Evolutionary conservation across 2,797 vertebrate species (phyloP).

Genomic region (Lacerta bilineata): DNA sequence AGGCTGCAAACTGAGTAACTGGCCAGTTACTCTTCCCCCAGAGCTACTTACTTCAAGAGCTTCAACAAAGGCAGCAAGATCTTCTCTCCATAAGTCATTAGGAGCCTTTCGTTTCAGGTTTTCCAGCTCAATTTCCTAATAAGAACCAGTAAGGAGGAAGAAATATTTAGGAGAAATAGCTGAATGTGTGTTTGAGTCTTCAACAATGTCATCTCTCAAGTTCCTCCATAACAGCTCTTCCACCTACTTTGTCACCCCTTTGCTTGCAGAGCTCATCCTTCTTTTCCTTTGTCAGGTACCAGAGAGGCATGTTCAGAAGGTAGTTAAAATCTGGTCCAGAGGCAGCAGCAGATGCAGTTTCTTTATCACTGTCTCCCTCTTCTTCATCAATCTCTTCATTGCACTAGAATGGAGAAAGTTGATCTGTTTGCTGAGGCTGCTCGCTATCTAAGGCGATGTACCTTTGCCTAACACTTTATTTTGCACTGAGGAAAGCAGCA

Average conservation of each 20-base stretch:
- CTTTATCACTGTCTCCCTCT: conserved; percentile 74
- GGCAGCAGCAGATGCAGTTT: conserved; percentile 68
- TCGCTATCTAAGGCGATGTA: background rate
- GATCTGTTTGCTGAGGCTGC: background rate
- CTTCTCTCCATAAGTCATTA: conserved; percentile 91
- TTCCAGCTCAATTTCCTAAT: conserved; percentile 86
- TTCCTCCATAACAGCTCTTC: background rate
- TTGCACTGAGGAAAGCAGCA: background rate
- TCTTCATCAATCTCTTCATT: conserved; percentile 75
- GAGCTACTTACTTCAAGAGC: conserved; percentile 85
- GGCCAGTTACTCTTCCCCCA: background rate
- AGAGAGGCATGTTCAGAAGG: conserved; percentile 97
- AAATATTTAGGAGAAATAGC: conserved; percentile 11
- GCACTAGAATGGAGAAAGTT: conserved; percentile 60
- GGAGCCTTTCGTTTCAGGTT: conserved; percentile 86
- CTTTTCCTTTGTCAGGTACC: conserved; percentile 97
- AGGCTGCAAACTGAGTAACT: background rate
- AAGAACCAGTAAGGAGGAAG: conserved; percentile 13
- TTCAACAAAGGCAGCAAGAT: conserved; percentile 90
- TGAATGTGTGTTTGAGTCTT: background rate
- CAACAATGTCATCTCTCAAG: background rate
- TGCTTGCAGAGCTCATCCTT: conserved; percentile 96
- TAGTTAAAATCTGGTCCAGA: conserved; percentile 95
- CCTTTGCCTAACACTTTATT: background rate
- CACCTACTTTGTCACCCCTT: conserved; percentile 89